Evolutionary conservation across 2,797 vertebrate genomes (phyloP).

Genomic region (Naso thynnoides): DNA sequence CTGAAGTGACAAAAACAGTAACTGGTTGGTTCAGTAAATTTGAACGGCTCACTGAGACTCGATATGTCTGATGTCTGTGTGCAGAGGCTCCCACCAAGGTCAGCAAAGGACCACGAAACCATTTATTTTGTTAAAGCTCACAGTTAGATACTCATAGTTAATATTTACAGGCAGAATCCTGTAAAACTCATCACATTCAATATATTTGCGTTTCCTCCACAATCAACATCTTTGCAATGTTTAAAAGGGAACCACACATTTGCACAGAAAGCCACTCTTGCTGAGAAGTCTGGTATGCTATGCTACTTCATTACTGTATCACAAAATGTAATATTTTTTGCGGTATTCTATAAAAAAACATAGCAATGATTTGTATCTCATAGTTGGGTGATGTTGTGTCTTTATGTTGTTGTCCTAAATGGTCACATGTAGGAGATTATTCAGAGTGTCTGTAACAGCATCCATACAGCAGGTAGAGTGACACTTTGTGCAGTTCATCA

Average conservation of each 20-base stretch:
- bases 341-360: too few species aligned
- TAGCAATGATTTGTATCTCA: neutral
- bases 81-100: slow-evolving; percentile 53
- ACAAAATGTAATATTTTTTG: too few species aligned
- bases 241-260: too few species aligned
- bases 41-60: slow-evolving; percentile 55
- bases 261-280: neutral
- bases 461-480: slow-evolving; percentile 37
- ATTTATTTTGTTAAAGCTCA: slow-evolving; percentile 16
- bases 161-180: neutral
- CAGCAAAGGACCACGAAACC: slow-evolving; percentile 28
- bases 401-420: slow-evolving; percentile 14
- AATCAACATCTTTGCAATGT: slow-evolving; percentile 58
- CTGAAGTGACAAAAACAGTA: neutral
- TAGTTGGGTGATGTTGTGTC: slow-evolving; percentile 3
- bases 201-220: neutral
- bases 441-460: slow-evolving; percentile 51
- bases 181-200: neutral
- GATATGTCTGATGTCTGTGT: slow-evolving; percentile 46
- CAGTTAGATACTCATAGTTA: neutral
- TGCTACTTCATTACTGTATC: neutral
- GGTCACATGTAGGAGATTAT: slow-evolving; percentile 36
- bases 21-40: slow-evolving; percentile 27
- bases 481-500: slow-evolving; percentile 10
- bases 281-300: neutral